Evolutionary conservation across 2,113 vertebrate genomes (phyloP).

Genomic region (Tragelaphus strepsiceros): DNA sequence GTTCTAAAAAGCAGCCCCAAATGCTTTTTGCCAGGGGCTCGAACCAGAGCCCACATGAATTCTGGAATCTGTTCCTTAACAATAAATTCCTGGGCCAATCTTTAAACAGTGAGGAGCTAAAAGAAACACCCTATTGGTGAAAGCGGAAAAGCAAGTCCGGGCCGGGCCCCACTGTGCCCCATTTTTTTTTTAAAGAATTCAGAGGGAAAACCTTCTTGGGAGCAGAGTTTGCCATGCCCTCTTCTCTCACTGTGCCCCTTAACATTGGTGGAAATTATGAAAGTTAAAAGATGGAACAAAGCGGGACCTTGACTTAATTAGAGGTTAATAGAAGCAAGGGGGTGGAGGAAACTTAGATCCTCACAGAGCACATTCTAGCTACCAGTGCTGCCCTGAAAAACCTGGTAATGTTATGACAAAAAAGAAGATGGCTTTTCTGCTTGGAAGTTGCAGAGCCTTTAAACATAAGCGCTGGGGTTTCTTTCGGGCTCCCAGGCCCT

Average conservation of each 20-base stretch:
- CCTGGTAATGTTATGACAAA: rapidly evolving
- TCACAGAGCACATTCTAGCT: rapidly evolving
- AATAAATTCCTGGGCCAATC: background rate
- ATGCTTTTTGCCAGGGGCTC: background rate
- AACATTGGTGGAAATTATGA: background rate
- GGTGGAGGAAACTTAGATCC: background rate
- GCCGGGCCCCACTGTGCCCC: background rate
- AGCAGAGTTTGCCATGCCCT: rapidly evolving
- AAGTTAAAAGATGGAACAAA: background rate
- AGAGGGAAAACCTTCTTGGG: background rate
- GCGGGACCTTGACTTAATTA: background rate
- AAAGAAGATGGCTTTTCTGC: background rate
- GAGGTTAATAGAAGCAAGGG: background rate
- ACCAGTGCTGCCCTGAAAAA: background rate
- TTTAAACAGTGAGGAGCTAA: background rate
- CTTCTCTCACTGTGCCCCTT: rapidly evolving
- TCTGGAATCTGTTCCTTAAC: background rate
- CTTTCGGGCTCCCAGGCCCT: background rate
- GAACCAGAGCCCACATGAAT: background rate
- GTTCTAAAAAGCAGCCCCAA: background rate
- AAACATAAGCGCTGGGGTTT: rapidly evolving
- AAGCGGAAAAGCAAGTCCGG: background rate
- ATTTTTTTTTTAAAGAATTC: background rate
- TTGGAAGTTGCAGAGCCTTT: background rate
- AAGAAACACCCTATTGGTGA: background rate